Conservation (phyloP, 2,113 vertebrate genomes). For the Brachypteracias leptosomus region DNA sequence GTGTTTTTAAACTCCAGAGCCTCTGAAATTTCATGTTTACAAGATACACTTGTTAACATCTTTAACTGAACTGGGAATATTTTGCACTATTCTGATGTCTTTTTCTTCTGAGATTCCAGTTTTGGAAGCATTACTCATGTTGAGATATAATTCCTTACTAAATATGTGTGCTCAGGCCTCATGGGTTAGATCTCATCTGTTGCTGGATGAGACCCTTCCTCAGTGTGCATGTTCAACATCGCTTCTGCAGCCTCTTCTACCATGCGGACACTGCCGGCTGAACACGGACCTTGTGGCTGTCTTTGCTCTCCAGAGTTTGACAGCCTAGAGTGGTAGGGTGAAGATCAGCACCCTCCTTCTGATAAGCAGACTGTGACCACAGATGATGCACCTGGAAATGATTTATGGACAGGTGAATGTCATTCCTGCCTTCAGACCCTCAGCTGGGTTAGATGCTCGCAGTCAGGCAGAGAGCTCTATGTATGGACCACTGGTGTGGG, state of each 20-base stretch:
- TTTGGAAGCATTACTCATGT: not conserved
- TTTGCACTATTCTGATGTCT: not conserved
- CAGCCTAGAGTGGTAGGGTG: not conserved
- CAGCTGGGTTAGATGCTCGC: not conserved
- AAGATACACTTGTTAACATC: not conserved
- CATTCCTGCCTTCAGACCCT: not conserved
- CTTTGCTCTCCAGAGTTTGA: not conserved
- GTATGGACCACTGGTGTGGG: not conserved
- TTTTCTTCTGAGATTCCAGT: not conserved
- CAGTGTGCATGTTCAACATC: constrained; percentile 12
- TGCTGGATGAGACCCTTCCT: constrained; percentile 55
- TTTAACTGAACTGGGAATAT: not conserved
- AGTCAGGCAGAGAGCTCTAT: not conserved
- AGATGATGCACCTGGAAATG: not conserved
- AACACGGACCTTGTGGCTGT: not conserved
- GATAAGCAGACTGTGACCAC: not conserved
- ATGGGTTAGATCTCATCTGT: constrained; percentile 23
- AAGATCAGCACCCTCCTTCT: not conserved
- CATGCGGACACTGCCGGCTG: not conserved
- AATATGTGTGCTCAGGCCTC: not conserved
- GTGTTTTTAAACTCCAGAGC: not conserved
- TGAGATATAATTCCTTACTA: not conserved
- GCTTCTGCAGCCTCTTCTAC: constrained; percentile 32
- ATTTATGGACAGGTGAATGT: not conserved
- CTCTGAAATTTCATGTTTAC: not conserved